Evolutionary conservation across 2,113 vertebrate genomes (phyloP), one percentile per base, ranked within the genome.

Genomic region (Hylia prasina): DNA sequence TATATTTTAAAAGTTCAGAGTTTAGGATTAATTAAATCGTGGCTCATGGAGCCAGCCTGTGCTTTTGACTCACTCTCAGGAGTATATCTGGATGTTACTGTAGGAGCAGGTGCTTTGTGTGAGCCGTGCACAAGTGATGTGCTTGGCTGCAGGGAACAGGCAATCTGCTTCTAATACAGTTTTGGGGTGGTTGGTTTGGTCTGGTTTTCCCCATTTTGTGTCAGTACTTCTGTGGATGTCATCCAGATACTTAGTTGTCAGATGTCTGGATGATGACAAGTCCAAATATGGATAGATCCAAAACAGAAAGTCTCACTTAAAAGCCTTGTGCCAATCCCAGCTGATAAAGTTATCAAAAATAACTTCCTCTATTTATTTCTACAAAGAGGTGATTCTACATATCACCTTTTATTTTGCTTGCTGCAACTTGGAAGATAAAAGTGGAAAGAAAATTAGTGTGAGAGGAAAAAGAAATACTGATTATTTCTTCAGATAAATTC

Each of bases 331-430:
- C 54, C 60, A 76, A 13, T 80, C 21, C 13, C 56, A 89, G 35
- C 42, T 65, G 72, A 54, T 75, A 44, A 90, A 81, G 51, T 44
- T 69, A 48, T 20, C 24, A 84, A 57, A 94, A 92, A 60, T 64
- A 76, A 56, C 42, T 77, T 87, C 19, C 16, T 79, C 39, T 15
- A 11, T 77, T 93, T 92, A 64, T 86, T 88, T 94, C 84, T 93
- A 33, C 45, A 50, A 69, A 89, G 28, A 77, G 22, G 14, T 70
- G 47, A 66, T 73, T 61, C 18, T n/a, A n/a, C 4, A 0, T 94
- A 66, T 81, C 64, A 92, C 56, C 44, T 90, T 87, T 89, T 82
- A 51, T 96, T 64, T 90, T 95, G 56, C 82, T 68, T 95, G 85
- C 53, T 88, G 47, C 61, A 45, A 56, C 64, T 83, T 40, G 24